Conservation (phyloP, 2,797 vertebrate genomes). For the Epinephelus coioides region DNA sequence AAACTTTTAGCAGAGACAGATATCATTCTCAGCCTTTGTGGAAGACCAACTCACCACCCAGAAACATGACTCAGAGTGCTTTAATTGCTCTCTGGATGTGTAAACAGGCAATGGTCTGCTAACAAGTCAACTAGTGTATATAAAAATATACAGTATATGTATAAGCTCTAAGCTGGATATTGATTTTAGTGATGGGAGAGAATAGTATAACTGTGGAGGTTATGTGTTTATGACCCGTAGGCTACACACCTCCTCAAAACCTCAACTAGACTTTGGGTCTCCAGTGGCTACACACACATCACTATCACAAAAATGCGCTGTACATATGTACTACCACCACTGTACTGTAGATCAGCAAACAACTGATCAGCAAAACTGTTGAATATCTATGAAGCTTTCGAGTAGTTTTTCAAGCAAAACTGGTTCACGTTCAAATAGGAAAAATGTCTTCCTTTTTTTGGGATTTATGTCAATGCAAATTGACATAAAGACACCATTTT, state of each 20-base stretch:
- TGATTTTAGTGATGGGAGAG: neutral
- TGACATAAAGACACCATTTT: neutral
- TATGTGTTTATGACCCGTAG: neutral
- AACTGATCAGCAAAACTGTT: neutral
- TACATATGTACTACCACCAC: neutral
- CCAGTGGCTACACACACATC: neutral
- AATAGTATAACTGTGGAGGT: neutral
- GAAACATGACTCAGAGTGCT: no score
- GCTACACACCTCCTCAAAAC: neutral
- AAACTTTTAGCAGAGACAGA: no score
- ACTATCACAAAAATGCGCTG: neutral
- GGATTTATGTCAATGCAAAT: neutral
- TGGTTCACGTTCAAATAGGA: neutral
- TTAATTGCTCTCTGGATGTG: no score
- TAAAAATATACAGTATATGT: no score
- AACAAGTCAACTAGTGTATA: no score
- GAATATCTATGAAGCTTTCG: neutral
- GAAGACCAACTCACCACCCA: no score
- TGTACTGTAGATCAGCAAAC: neutral
- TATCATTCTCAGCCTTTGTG: no score
- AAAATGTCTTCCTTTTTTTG: neutral
- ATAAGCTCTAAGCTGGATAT: neutral
- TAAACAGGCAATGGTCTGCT: no score
- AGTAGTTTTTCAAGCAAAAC: neutral
- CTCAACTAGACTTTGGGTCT: neutral